These are phyloP conservation scores for Entelurus aequoreus DNA, from an alignment of 2,113 vertebrate genomes.

Conservation along the genomic window DNA sequence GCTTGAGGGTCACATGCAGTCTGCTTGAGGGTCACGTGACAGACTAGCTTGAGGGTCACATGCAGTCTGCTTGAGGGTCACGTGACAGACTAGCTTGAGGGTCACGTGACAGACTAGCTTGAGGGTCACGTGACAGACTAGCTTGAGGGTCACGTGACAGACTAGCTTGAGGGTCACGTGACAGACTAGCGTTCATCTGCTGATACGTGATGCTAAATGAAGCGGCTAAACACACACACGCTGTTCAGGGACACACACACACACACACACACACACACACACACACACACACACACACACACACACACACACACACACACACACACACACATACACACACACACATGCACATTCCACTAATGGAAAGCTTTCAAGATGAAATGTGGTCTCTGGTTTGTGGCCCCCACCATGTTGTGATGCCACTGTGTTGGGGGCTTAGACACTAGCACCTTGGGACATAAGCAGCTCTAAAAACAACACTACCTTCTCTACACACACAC, in stretches of 20 bases:
- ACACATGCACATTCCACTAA: slow-evolving; percentile 62
- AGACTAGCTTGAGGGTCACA: no score
- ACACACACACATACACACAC: neutral
- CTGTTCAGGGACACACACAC: no score
- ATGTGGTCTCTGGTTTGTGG: slow-evolving; percentile 79
- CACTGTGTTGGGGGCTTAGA: slow-evolving; percentile 17
- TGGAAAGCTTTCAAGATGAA: slow-evolving; percentile 94
- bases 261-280: no score
- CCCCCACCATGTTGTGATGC: slow-evolving; percentile 73
- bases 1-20: no score
- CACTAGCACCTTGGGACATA: slow-evolving; percentile 43
- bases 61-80: no score
- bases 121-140: no score
- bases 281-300: neutral
- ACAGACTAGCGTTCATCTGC: slow-evolving; percentile 45
- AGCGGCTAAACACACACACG: slow-evolving; percentile 62
- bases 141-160: no score
- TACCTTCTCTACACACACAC: neutral
- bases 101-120: no score
- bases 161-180: no score
- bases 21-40: no score
- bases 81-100: no score
- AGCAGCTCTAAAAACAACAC: slow-evolving; percentile 40
- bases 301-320: neutral
- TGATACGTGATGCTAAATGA: slow-evolving; percentile 78